These are phyloP conservation scores for Pachliopta kotzebuea DNA, from an alignment of 2,888 invertebrate species.

Conservation along the genomic window DNA sequence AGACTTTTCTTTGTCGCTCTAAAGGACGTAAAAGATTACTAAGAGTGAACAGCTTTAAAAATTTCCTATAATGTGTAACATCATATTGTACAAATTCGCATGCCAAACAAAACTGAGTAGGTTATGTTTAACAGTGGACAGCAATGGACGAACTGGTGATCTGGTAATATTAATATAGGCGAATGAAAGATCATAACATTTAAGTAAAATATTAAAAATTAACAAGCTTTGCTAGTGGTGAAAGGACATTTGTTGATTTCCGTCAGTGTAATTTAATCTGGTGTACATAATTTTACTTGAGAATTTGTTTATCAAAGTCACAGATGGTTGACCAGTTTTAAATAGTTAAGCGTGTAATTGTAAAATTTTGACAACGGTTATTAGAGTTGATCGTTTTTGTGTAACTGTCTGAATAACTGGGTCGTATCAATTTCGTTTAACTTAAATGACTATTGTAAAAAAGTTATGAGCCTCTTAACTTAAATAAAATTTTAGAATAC, in stretches of 20 bases:
- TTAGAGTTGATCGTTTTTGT: constrained; percentile 24
- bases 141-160: too few species aligned
- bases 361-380: constrained; percentile 23
- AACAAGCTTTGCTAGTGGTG: not conserved
- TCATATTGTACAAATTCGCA: too few species aligned
- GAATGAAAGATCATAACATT: not conserved
- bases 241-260: not conserved
- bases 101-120: too few species aligned
- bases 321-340: constrained; percentile 13
- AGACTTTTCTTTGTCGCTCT: too few species aligned
- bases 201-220: not conserved
- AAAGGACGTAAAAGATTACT: too few species aligned
- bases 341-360: constrained; percentile 16
- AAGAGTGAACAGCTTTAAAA: too few species aligned
- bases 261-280: not conserved
- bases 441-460: constrained; percentile 10
- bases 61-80: too few species aligned
- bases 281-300: constrained; percentile 1
- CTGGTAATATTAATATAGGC: not conserved
- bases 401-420: constrained; percentile 22
- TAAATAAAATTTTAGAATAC: not conserved
- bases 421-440: constrained; percentile 21
- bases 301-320: constrained; percentile 14
- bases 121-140: too few species aligned
- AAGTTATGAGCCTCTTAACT: not conserved